Conservation (phyloP, 2,113 vertebrate genomes). For the Sturnus vulgaris region DNA sequence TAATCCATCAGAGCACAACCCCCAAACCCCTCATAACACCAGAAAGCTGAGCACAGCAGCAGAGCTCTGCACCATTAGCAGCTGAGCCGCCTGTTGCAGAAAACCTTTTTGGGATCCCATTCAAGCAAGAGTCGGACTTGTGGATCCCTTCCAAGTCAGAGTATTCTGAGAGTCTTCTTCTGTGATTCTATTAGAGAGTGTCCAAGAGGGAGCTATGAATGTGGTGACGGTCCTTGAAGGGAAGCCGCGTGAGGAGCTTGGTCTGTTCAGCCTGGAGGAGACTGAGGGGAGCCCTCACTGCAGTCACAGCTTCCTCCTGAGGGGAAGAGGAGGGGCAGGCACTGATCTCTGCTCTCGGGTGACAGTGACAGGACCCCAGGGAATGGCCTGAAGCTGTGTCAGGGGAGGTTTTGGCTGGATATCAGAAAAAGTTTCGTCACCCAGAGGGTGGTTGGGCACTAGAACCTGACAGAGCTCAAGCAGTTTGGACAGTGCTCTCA, state of each 20-base stretch:
- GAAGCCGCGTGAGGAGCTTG: rapidly evolving
- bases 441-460: rapidly evolving
- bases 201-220: neutral
- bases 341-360: neutral
- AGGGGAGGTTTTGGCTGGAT: neutral
- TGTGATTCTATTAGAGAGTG: neutral
- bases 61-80: neutral
- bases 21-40: neutral
- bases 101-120: neutral
- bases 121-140: neutral
- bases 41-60: neutral
- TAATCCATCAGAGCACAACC: neutral
- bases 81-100: rapidly evolving
- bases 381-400: neutral
- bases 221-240: too few relatives aligned
- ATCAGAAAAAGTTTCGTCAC: neutral
- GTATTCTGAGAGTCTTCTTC: neutral
- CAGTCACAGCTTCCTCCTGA: rapidly evolving
- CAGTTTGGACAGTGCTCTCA: neutral
- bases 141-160: neutral
- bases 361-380: neutral
- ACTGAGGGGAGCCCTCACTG: rapidly evolving
- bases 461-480: neutral
- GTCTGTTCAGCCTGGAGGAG: neutral
- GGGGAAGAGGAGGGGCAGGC: neutral